Base-by-base conservation (phyloP, 2,113 vertebrate genomes). In the Elephas maximus region DNA sequence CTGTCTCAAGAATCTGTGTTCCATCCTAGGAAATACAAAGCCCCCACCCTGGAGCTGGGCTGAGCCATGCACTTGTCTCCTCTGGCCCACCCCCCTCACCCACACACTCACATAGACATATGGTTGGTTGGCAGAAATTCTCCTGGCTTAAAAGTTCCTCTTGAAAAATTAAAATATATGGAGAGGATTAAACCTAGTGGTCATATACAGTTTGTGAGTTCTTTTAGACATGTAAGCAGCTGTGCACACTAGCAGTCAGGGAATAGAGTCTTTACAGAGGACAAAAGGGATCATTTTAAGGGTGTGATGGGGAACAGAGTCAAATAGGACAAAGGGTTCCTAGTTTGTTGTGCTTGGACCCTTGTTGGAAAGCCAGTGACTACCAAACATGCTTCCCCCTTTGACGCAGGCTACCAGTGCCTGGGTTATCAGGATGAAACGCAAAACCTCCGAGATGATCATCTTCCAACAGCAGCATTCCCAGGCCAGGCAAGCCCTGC, bases 81-180 rank as follows among this genome's bases (percentile, higher is more conserved):
- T 91, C n/a, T 91, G n/a, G 53, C 63, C 24, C 60, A 85, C 24
- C 11, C 44, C 21, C 24, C 65, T 41, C 48, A 85, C 37, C 71
- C 44, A 65, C 41, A 73, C 57, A 37, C 8, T 33, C 33, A 60
- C 11, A 18, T 24, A 89, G 10, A 82, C 12, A 3, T 24, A 44
- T 76, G 23, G 8, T 44, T 79, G 45, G 14, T 91, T 74, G 51
- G 77, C 3, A 88, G 53, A 96, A 96, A 87, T 63, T 92, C 80
- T 91, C 71, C 57, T 73, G 33, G 51, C 67, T 28, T 89, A 76
- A 90, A 93, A 67, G 23, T 23, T 90, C 37, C 33, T 92, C 41
- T 83, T 87, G 65, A 65, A 82, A 94, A 93, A 76, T 91, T 65
- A 69, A 87, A 94, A 86, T 86, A 30, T 69, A 60, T 21, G 67